Evolutionary conservation across 2,113 vertebrate genomes (phyloP), one percentile per base, ranked within the genome.

Genomic region (Pelusios castaneus): DNA sequence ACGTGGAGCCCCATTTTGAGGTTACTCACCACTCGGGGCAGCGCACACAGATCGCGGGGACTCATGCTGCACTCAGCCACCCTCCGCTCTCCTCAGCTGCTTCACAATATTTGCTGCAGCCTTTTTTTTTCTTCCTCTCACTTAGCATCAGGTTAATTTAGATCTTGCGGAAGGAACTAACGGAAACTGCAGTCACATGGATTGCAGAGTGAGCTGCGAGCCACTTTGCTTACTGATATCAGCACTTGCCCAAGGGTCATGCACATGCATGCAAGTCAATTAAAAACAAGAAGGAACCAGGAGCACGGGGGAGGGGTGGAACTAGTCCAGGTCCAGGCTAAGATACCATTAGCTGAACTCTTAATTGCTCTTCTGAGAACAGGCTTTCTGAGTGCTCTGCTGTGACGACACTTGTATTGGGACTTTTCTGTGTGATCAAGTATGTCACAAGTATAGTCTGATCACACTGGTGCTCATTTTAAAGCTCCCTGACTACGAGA

Each of bases 121-220:
- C 95, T 3, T 6, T 38, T 2, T 56, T 45, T 0, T 34, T 60
- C 73, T 12, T 49, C 43, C 89, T 87, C 82, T 80, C 47, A 2
- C 92, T 22, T 45, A 95, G 97, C 96, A 90, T 97, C 95, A 92
- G 97, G 86, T 97, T 93, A 67, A 98, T 98, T 93, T 97, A 97
- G 98, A 92, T 92, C 97, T 97, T 98, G 98, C 98, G 98, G 98
- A 98, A 98, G 98, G 97, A 98, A 97, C 92, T n/a, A 95, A 96
- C 98, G 98, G 98, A 98, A 98, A 93, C 98, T 97, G 97, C 96
- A 97, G 98, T 98, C 98, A 98, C 98, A 98, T 98, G 98, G 97
- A 98, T 93, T 93, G 91, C 93, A 85, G 92, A 78, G 87, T 85
- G 96, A 92, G 60, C 52, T 45, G 97, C 97, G 93, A 89, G 19